These are phyloP conservation scores for Lithophane semibrunnea DNA, from an alignment of 2,888 invertebrate genomes.

Conservation along the genomic window DNA sequence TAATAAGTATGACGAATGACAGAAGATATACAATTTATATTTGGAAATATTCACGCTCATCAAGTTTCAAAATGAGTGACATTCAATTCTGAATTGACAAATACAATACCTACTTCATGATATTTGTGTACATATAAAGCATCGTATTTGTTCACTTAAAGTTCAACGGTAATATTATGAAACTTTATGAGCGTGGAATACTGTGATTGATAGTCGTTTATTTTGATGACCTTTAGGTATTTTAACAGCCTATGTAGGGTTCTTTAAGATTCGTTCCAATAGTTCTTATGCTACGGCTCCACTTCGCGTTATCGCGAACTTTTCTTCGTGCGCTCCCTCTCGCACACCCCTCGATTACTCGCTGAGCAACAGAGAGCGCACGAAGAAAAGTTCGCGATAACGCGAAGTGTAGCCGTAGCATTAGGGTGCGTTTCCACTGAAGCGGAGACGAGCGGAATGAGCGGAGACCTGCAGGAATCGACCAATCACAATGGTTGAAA, in stretches of 20 bases:
- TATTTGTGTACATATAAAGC: slow-evolving; percentile 8
- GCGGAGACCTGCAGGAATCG: too few relatives aligned
- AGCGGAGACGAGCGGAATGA: too few relatives aligned
- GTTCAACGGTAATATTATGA: slow-evolving; percentile 46
- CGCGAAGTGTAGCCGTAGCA: too few relatives aligned
- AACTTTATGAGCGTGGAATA: slow-evolving; percentile 29
- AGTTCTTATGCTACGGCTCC: too few relatives aligned
- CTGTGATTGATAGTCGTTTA: slow-evolving; percentile 8
- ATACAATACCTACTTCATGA: slow-evolving; percentile 22
- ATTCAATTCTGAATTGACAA: slow-evolving; percentile 36
- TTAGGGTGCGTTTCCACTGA: too few relatives aligned
- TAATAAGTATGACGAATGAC: slow-evolving; percentile 10
- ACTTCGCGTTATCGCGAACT: too few relatives aligned
- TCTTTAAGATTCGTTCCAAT: not conserved
- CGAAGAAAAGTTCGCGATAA: too few relatives aligned
- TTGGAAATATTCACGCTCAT: slow-evolving; percentile 7
- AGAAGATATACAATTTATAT: not conserved
- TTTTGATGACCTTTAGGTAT: not conserved
- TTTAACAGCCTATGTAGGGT: not conserved
- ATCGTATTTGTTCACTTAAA: slow-evolving; percentile 36
- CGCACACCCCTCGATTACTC: too few relatives aligned
- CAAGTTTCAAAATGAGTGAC: slow-evolving; percentile 27
- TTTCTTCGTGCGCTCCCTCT: too few relatives aligned
- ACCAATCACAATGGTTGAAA: too few relatives aligned
- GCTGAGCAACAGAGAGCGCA: too few relatives aligned